phyloP scores from a whole-genome alignment of 2,888 invertebrate species.

The Theodoxus fluviatilis region DNA sequence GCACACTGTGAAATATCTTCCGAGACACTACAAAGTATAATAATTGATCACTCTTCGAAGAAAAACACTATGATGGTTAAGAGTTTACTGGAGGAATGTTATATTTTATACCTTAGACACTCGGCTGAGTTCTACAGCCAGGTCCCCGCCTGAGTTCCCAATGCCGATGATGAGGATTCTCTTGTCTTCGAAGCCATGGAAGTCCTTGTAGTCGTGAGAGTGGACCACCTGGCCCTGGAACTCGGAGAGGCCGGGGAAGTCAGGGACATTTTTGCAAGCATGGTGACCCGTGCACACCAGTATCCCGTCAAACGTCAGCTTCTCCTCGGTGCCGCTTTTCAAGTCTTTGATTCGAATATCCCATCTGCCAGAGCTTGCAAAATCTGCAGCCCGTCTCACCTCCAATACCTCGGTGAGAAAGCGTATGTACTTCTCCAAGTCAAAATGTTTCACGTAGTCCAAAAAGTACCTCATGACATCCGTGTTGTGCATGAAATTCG shows the following conservation, averaged over 20 bases:
- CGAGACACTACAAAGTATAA: background rate
- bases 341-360: conserved; percentile 38
- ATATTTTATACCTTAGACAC: background rate
- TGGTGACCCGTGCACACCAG: conserved; percentile 59
- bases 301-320: conserved; percentile 49
- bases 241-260: conserved; percentile 44
- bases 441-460: conserved; percentile 58
- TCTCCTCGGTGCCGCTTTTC: conserved; percentile 36
- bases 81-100: too few relatives aligned
- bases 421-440: conserved; percentile 50
- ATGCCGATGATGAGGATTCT: conserved; percentile 67
- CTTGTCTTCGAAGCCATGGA: conserved; percentile 52
- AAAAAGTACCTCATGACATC: conserved; percentile 54
- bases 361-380: conserved; percentile 53
- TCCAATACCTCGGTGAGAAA: conserved; percentile 51
- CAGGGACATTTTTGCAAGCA: conserved; percentile 43
- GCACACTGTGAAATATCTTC: background rate
- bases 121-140: conserved; percentile 65
- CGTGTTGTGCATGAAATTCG: conserved; percentile 64
- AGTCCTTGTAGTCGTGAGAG: conserved; percentile 54
- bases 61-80: too few relatives aligned
- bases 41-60: too few relatives aligned
- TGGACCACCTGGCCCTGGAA: conserved; percentile 56
- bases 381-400: conserved; percentile 40
- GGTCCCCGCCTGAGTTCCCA: conserved; percentile 68